Base-by-base conservation (phyloP, 2,888 invertebrate genomes). In the Dione juno region DNA sequence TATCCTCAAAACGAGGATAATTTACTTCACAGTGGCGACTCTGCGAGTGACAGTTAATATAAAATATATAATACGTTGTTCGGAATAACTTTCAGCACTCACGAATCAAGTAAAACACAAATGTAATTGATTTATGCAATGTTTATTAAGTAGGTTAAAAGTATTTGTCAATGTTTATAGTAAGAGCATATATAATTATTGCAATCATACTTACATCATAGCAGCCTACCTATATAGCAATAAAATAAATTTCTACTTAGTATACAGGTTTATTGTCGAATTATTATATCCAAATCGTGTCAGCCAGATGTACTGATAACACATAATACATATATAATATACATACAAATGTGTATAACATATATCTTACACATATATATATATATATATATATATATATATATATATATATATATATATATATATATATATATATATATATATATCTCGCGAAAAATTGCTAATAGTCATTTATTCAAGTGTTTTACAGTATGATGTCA, bases 391-490 rank as follows among this genome's bases (percentile, higher is more conserved):
- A n/a, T n/a, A n/a, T n/a, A n/a, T n/a, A n/a, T n/a, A n/a, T n/a
- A n/a, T n/a, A n/a, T n/a, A n/a, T n/a, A n/a, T n/a, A n/a, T n/a
- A n/a, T n/a, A n/a, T n/a, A n/a, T n/a, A n/a, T n/a, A n/a, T n/a
- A n/a, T n/a, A n/a, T n/a, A n/a, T n/a, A n/a, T n/a, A n/a, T n/a
- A n/a, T n/a, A 45, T n/a, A 5, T 11, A 19, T 50, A 50, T 16
- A 43, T 28, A 28, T 45, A 45, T 45, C 21, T 41, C 11, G 11
- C 59, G 45, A 61, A 43, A 61, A 45, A 16, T 21, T 64, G 64
- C 69, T 50, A 69, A 58, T 52, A 52, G 53, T 21, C 19, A 70
- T 70, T 66, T 57, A 61, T 19, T 63, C 70, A 70, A 67, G 54
- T 67, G 63, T 67, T 67, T 54, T 41, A 43, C 11, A 57, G 45